Conservation (phyloP, 2,888 invertebrate species). For the Adelognathus sp. region DNA sequence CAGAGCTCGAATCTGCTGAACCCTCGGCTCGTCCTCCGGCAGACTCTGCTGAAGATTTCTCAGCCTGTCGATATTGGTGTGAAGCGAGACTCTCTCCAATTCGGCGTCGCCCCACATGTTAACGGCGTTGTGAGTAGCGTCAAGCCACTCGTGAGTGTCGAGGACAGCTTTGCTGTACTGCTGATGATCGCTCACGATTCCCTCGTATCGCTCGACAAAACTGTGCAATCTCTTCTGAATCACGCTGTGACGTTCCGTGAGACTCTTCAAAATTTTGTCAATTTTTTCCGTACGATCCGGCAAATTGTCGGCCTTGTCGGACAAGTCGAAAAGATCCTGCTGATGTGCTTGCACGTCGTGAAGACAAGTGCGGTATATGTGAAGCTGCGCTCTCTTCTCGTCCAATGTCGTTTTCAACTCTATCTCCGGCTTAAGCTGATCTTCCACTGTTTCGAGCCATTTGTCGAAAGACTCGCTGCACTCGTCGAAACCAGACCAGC, state of each 20-base stretch:
- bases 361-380: constrained; percentile 90
- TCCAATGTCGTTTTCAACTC: constrained; percentile 93
- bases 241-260: constrained; percentile 88
- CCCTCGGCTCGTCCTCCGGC: constrained; percentile 92
- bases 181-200: constrained; percentile 93
- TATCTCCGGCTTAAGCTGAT: constrained; percentile 89
- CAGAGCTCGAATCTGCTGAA: constrained; percentile 90
- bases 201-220: constrained; percentile 93
- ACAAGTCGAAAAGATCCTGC: constrained; percentile 91
- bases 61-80: constrained; percentile 93
- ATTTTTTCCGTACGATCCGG: constrained; percentile 90
- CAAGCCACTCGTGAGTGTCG: constrained; percentile 94
- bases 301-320: constrained; percentile 90
- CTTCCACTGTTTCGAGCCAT: constrained; percentile 91
- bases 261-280: constrained; percentile 86
- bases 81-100: constrained; percentile 91
- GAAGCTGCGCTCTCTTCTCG: constrained; percentile 94
- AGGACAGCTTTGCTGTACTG: constrained; percentile 93
- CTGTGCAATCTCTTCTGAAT: constrained; percentile 87
- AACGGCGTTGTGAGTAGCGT: constrained; percentile 91
- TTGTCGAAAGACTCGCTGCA: constrained; percentile 89
- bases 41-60: constrained; percentile 89
- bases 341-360: constrained; percentile 93
- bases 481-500: constrained; percentile 96
- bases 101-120: constrained; percentile 92